Base-by-base conservation (phyloP, 1,140 invertebrate genomes). In the Calliphora vicina region DNA sequence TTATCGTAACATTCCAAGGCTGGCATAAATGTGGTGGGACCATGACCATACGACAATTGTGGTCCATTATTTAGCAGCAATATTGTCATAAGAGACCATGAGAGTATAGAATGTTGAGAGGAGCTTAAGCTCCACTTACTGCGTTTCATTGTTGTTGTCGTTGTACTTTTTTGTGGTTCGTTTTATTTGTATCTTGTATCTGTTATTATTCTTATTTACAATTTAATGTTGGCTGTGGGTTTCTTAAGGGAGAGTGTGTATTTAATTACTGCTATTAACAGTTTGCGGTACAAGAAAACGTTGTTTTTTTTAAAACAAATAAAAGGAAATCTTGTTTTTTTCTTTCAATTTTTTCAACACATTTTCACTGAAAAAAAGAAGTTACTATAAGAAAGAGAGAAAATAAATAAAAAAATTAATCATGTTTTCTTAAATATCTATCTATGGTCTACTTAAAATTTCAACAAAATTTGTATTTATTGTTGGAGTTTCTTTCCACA, bases 1-100 rank as follows among this genome's bases (percentile, higher is more conserved):
- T 86, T 86, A 86, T 90, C 89, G 83, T 90, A 90, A 84, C 89
- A 90, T 82, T 90, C 89, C 82, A 90, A 84, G 2, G 89, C 87
- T n/a, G 89, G 89, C 86, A 90, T 85, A 78, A 88, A 90, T 71
- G 87, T 87, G 42, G 78, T 78, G 80, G 82, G 35, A 81, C 83
- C 80, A 45, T 84, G 82, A 23, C 50, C 80, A 42, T n/a, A 35
- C 76, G n/a, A 67, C 83, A 43, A 57, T 71, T 45, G 84, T 42
- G 29, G 82, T 50, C 72, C 57, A 84, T 45, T 50, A 82, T 67
- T 50, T 72, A 78, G 67, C 81, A 82, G 8, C 25, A 84, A 42
- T 15, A 82, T 12, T 20, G 50, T 43, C 73, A 76, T n/a, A 6
- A 76, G 15, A 17, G 73, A 29, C 74, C 81, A 80, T 57, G 73